Percentiles rank a stretch among this genome's conserved stretches.
phyloP scores from a whole-genome alignment of 2,113 vertebrate species.

The Pseudorasbora parva region DNA sequence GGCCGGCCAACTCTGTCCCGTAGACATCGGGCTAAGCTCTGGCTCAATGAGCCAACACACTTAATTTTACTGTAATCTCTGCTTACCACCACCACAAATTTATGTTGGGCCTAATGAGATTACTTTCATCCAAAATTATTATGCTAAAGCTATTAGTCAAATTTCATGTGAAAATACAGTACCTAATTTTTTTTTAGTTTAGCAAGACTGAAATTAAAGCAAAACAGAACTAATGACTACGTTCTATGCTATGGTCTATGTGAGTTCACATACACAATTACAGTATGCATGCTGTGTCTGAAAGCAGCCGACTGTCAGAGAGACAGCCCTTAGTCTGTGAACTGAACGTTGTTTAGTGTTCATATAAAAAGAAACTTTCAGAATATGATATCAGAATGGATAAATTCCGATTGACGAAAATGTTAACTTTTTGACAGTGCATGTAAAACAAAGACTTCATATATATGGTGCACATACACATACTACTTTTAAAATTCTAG shows the following conservation, averaged over 20 bases:
- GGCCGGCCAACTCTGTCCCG: constrained; percentile 15
- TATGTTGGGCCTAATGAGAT: not conserved
- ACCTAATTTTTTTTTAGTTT: not conserved
- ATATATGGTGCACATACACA: too few species aligned
- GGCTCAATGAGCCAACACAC: constrained; percentile 35
- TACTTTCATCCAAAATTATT: constrained; percentile 25
- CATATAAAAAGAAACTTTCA: not conserved
- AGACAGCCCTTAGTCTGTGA: not conserved
- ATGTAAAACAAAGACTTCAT: not conserved
- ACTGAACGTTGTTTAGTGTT: not conserved
- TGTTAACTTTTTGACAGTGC: too few species aligned
- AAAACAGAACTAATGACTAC: not conserved
- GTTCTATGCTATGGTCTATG: too few species aligned
- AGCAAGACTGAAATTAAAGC: not conserved
- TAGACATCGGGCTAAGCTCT: constrained; percentile 33
- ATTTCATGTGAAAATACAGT: not conserved
- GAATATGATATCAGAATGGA: not conserved
- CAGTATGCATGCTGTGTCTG: not conserved
- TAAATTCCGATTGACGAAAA: not conserved
- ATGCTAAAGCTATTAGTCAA: not conserved
- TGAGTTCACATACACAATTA: not conserved
- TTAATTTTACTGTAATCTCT: constrained; percentile 18
- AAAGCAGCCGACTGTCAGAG: not conserved
- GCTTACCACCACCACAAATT: not conserved
- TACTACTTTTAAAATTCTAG: too few species aligned